These are phyloP conservation scores for Dendronephthya gigantea DNA, from an alignment of 64 coral and sea anemone genomes.

Conservation along the genomic window DNA sequence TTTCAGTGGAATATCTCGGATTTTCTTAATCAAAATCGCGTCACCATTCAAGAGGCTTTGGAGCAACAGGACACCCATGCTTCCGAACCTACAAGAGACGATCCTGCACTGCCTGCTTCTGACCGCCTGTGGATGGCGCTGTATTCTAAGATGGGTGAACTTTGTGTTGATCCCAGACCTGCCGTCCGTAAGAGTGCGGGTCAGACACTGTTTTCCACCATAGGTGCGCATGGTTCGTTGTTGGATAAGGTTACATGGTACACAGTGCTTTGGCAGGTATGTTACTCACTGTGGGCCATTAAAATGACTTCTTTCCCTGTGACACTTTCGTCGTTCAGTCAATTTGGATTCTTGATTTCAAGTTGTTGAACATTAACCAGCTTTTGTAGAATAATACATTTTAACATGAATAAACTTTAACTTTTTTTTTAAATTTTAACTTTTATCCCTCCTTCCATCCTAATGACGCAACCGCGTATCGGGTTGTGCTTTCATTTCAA, in stretches of 20 bases:
- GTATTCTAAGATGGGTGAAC: slow-evolving; percentile 90
- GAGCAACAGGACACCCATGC: slow-evolving; percentile 24
- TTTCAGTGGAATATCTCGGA: slow-evolving; percentile 94
- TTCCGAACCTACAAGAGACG: slow-evolving; percentile 54
- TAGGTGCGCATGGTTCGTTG: slow-evolving; percentile 84
- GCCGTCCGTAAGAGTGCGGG: slow-evolving; percentile 96
- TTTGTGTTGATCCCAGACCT: slow-evolving; percentile 87
- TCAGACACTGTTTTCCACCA: slow-evolving; percentile 92
- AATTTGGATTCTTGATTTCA: too few species aligned
- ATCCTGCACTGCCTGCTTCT: slow-evolving; percentile 60
- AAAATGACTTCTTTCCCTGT: too few species aligned
- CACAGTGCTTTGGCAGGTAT: slow-evolving; percentile 65
- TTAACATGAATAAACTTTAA: too few species aligned
- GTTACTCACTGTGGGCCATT: too few species aligned
- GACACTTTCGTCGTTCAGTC: too few species aligned
- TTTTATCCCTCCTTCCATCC: too few species aligned
- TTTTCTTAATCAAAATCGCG: slow-evolving; percentile 80
- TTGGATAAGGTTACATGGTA: slow-evolving; percentile 69
- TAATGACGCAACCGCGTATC: not conserved
- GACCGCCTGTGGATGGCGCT: slow-evolving; percentile 97
- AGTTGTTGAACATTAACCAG: too few species aligned
- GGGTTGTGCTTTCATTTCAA: not conserved
- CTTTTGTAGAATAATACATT: too few species aligned
- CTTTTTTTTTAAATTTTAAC: too few species aligned
- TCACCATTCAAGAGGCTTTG: slow-evolving; percentile 54